Evolutionary conservation across 2,888 invertebrate species (phyloP), one percentile per base, ranked within the genome.

Genomic region (Eupithecia exiguata): DNA sequence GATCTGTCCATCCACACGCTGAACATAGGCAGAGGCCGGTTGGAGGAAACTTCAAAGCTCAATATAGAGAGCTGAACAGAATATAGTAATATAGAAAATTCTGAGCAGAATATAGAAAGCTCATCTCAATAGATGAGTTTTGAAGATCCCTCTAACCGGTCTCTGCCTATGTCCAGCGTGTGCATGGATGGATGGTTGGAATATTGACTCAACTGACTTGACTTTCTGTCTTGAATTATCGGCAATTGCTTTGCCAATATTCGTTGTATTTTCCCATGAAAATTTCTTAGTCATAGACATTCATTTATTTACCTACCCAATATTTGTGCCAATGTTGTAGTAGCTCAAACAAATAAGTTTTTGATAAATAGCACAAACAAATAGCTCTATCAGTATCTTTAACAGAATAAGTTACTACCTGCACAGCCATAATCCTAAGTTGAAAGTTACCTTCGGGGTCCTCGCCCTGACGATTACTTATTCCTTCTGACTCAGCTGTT

Each of bases 401-500:
- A 53, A 21, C 53, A 12, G 21, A 21, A 21, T 12, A 53, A 21
- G 21, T 53, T 21, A 21, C 21, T 21, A 12, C 53, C 21, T 21
- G 53, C 53, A 21, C 49, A 58, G 5, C 58, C 58, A 14, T 58
- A 58, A 25, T 58, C 5, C 1, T 58, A 58, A 58, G 58, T 58
- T 25, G 12, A 25, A 35, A 35, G 35, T 35, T 62, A 35, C 62
- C 62, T 35, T 62, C 43, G 38, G 69, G 69, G 69, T 71, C 69
- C 66, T 36, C 18, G 25, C 53, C 16, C 68, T 46, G 70, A 62
- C 68, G 74, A 78, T 77, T 72, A 71, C 68, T 75, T 76, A 77
- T 77, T 77, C 76, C 58, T 5, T 67, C 74, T 77, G 74, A 77
- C 74, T 74, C 69, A 74, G 72, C 73, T 70, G 67, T 72, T 75